Evolutionary conservation across 2,797 vertebrate genomes (phyloP), one percentile per base, ranked within the genome.

Genomic region (Rhincodon typus): DNA sequence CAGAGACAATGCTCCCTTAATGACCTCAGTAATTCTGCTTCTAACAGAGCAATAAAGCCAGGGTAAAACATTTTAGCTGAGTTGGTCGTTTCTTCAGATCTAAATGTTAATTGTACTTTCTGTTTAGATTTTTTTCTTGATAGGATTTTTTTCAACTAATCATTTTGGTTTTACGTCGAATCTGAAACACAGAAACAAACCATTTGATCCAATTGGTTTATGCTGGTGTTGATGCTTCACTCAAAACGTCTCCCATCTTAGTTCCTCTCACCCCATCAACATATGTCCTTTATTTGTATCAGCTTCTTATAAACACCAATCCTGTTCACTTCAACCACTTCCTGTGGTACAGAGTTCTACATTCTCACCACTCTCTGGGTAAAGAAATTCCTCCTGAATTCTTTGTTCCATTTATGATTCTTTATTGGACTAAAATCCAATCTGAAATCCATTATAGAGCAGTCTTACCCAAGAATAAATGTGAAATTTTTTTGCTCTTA

Each of bases 1-100:
- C 97, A 97, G 98, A 99, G 98, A 99, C 98, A 98, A 98, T 99
- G 98, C 98, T 97, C 98, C 98, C 98, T 74, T 99, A 99, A 99
- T 99, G 99, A 99, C 98, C 99, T 99, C 98, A 96, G 98, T 98
- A 98, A 98, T 98, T 97, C 98, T 97, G 97, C 98, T 98, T 98
- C 98, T 98, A 98, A 98, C 98, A 97, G 98, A 97, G 98, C 97
- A 97, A 97, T 98, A 98, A 98, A 97, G 97, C 98, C 97, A 97
- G 97, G 96, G 97, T 97, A 96, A 97, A 97, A 96, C 97, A 97
- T 97, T 97, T 98, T 97, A 97, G 97, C 97, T 97, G 97, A 97
- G 97, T 97, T 96, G 88, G 97, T 96, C 96, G 96, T 96, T 90
- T 96, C 97, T 96, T 96, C 96, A 96, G 97, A 97, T 97, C 96